Percentiles rank a stretch among this genome's conserved stretches.
Evolutionary conservation across 2,888 invertebrate species (phyloP).

Genomic region (Stramonita haemastoma): DNA sequence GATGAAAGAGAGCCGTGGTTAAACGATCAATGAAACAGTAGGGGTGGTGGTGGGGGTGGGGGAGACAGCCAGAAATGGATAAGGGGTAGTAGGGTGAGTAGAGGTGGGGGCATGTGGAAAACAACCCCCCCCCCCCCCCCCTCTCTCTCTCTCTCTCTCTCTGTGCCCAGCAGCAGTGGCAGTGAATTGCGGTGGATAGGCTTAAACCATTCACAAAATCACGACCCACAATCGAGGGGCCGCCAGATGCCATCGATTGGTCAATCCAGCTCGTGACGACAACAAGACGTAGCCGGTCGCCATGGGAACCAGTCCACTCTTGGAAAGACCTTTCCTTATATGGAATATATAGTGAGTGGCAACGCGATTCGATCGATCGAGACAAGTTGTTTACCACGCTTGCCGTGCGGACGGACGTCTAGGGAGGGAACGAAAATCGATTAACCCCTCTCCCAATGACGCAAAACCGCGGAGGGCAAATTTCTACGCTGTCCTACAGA

Average conservation of each 20-base stretch:
- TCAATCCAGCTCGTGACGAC: constrained; percentile 26
- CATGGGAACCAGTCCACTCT: constrained; percentile 32
- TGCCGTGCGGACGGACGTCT: background rate
- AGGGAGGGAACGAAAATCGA: background rate
- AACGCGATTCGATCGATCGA: constrained; percentile 29
- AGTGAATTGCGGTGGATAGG: background rate
- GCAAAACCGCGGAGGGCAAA: constrained; percentile 28
- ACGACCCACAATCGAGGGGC: background rate
- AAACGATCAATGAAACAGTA: too few species aligned
- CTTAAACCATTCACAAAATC: constrained; percentile 27
- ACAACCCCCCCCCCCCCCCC: background rate
- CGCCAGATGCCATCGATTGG: constrained; percentile 33
- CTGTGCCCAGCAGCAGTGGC: background rate
- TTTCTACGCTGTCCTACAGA: constrained; percentile 8
- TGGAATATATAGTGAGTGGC: constrained; percentile 39
- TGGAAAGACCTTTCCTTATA: constrained; percentile 40
- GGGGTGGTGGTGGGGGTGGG: background rate
- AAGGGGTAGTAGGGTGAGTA: background rate
- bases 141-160: background rate
- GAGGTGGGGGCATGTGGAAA: background rate
- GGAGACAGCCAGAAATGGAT: background rate
- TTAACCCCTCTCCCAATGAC: constrained; percentile 37
- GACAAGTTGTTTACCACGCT: background rate
- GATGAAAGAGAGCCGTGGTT: too few species aligned
- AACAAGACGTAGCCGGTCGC: constrained; percentile 25